Evolutionary conservation across 2,888 invertebrate species (phyloP), one percentile per base, ranked within the genome.

Genomic region (Neoascia interrupta): DNA sequence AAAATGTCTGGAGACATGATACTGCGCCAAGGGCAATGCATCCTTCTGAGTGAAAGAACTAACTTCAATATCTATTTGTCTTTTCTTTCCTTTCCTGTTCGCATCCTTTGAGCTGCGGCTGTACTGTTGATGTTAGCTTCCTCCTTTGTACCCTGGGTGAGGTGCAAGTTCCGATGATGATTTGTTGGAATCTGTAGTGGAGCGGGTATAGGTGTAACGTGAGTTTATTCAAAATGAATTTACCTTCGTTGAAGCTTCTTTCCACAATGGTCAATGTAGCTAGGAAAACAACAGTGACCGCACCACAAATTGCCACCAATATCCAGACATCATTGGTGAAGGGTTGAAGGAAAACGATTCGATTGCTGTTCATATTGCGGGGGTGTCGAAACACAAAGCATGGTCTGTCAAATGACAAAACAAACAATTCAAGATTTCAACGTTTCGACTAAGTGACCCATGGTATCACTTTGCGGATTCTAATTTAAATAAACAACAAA

Each of bases 341-440:
- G 0, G 94, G 94, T 23, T 92, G 90, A 0, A 92, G 89, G 85
- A 93, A 94, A 19, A 92, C 91, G 36, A 91, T 91, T 73, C 90
- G 91, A 82, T 92, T 90, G 16, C 91, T 90, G 37, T 90, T 90
- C 0, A 90, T 90, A 36, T 90, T 90, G 81, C 92, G 92, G 0
- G 94, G 94, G 84, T 93, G 92, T 0, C 93, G 92, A 83, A 94
- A 92, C 70, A 94, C 91, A 84, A 94, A 92, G 43, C 90, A 89
- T 1, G 92, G 91, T 72, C 93, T 93, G 76, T 74, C 83, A 11
- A 51, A 69, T 47, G 49, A 11, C 21, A 58, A 58, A 61, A 19
- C 31, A 79, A 73, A 73, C 41, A 73, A 51, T 18, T 49, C 45
- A 5, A 21, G 36, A 49, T 31, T 43, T 43, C 49, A 23, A 10